phyloP scores from a whole-genome alignment of 2,888 invertebrate genomes.

The Trachelus tabidus region DNA sequence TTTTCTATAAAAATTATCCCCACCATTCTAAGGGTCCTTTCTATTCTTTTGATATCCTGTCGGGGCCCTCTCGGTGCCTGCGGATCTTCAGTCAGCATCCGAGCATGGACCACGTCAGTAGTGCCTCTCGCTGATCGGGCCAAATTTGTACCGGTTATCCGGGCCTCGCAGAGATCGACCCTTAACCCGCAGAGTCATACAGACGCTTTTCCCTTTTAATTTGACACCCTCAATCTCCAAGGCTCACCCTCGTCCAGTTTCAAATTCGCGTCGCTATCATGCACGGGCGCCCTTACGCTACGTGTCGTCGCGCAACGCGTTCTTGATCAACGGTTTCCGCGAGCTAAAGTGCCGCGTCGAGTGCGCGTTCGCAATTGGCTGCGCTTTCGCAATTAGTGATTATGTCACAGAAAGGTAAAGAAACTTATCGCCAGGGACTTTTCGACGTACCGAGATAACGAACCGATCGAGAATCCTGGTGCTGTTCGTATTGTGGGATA shows the following conservation, averaged over 20 bases:
- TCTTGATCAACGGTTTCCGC: background rate
- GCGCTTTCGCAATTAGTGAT: background rate
- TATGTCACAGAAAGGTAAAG: background rate
- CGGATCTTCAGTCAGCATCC: constrained; percentile 60
- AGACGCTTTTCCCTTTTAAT: background rate
- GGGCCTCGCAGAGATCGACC: background rate
- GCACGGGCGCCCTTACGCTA: background rate
- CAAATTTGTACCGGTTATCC: background rate
- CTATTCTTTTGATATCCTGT: constrained; percentile 65
- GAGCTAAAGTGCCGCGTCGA: background rate
- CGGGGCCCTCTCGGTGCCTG: constrained; percentile 46
- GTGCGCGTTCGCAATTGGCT: background rate
- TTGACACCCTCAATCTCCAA: background rate
- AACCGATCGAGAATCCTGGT: background rate
- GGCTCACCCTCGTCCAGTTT: background rate
- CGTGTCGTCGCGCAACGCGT: background rate
- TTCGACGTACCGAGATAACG: background rate
- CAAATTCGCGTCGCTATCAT: background rate
- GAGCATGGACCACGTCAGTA: constrained; percentile 58
- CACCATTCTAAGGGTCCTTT: constrained; percentile 51
- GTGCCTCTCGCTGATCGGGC: constrained; percentile 8
- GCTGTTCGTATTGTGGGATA: too few relatives aligned
- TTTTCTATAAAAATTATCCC: constrained; percentile 54
- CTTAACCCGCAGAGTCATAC: background rate
- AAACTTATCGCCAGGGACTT: background rate